Conservation (phyloP, 2,113 vertebrate species). For the Albula glossodonta region DNA sequence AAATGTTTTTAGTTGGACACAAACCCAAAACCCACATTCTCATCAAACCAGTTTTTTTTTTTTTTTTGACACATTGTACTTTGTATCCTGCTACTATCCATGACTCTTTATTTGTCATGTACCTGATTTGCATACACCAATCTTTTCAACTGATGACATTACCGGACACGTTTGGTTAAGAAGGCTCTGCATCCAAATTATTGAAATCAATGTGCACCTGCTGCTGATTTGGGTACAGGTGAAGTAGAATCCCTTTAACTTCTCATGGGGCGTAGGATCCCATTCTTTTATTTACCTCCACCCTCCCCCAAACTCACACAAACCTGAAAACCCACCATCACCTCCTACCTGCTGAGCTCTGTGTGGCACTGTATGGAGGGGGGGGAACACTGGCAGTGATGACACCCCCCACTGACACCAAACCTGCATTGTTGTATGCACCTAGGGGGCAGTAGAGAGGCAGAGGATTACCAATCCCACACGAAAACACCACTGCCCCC, state of each 20-base stretch:
- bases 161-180: neutral
- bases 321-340: neutral
- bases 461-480: constrained; percentile 26
- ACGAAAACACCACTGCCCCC: neutral
- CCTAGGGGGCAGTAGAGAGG: constrained; percentile 65
- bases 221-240: neutral
- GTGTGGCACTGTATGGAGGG: constrained; percentile 81
- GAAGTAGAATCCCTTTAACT: neutral
- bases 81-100: neutral
- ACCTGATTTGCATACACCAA: neutral
- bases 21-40: neutral
- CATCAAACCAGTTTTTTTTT: neutral
- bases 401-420: constrained; percentile 88
- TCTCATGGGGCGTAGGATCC: neutral
- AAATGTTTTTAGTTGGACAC: neutral
- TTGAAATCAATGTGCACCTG: neutral
- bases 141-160: neutral
- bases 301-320: neutral
- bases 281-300: neutral
- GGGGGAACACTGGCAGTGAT: constrained; percentile 84
- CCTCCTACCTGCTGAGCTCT: constrained; percentile 83
- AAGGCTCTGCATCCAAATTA: neutral
- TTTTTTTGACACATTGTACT: neutral
- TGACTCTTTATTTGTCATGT: neutral
- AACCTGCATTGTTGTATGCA: constrained; percentile 93